A percentile compares a stretch with the other conserved stretches of the same genome.
Evolutionary conservation across 1,140 invertebrate genomes (phyloP).

Genomic region (Druon quercuslanigerum): DNA sequence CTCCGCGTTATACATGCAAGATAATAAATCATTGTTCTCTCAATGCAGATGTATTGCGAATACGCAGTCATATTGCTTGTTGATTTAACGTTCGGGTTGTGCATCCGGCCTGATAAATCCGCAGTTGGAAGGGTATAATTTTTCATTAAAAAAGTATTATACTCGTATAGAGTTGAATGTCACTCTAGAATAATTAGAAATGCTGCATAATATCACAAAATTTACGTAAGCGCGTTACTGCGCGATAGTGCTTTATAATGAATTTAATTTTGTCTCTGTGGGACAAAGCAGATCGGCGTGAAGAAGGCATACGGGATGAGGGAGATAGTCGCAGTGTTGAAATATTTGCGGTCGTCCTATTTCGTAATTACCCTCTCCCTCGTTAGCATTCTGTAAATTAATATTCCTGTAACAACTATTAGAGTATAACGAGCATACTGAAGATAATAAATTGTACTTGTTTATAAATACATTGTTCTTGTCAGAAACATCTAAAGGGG

Average conservation of each 20-base stretch:
- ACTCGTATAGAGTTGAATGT: not conserved
- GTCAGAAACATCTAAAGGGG: too few relatives aligned
- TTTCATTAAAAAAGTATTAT: not conserved
- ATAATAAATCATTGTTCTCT: too few relatives aligned
- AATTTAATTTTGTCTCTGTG: conserved; percentile 2
- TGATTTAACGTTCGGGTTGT: not conserved
- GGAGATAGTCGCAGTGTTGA: conserved; percentile 22
- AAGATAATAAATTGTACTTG: conserved; percentile 10
- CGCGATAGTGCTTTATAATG: conserved; percentile 26
- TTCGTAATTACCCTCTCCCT: conserved; percentile 24
- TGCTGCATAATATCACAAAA: conserved; percentile 18
- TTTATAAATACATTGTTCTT: not conserved
- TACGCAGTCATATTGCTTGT: not conserved
- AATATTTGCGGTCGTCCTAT: conserved; percentile 26
- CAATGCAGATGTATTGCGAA: not conserved
- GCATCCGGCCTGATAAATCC: not conserved
- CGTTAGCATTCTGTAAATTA: conserved; percentile 19
- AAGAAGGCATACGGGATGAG: not conserved
- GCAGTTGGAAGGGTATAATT: not conserved
- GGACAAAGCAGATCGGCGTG: conserved; percentile 24
- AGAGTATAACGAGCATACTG: not conserved
- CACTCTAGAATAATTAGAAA: conserved; percentile 14
- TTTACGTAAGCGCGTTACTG: conserved; percentile 10
- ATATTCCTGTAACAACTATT: conserved; percentile 17
- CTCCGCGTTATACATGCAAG: too few relatives aligned